These are phyloP conservation scores for Dione vanillae DNA, from an alignment of 2,888 invertebrate genomes.

Conservation along the genomic window DNA sequence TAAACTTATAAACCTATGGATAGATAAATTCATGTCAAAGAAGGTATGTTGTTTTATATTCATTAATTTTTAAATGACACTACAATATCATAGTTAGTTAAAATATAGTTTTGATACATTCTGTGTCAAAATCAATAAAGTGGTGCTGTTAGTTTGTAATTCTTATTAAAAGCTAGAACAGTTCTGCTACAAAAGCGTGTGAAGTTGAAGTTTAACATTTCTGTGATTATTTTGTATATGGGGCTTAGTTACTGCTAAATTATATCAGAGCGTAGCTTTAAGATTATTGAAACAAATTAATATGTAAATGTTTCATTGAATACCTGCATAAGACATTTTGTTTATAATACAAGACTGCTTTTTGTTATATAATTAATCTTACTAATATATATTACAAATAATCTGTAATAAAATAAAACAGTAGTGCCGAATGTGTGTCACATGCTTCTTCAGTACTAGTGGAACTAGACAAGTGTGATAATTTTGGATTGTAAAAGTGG, in stretches of 20 bases:
- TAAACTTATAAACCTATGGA: not conserved
- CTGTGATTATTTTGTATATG: conserved; percentile 3
- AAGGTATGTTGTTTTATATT: not conserved
- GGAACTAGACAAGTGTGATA: no score
- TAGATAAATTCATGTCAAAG: not conserved
- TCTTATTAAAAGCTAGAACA: not conserved
- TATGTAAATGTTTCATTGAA: not conserved
- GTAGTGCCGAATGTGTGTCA: no score
- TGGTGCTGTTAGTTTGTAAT: conserved; percentile 20
- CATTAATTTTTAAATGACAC: not conserved
- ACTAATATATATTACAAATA: no score
- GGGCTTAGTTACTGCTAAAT: conserved; percentile 1
- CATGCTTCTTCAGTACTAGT: no score
- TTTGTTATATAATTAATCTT: not conserved
- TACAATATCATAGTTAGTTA: not conserved
- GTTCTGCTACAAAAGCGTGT: not conserved
- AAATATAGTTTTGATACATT: conserved; percentile 9
- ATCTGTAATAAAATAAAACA: no score
- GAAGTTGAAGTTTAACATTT: not conserved
- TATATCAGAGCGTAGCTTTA: not conserved
- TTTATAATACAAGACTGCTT: not conserved
- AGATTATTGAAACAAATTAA: not conserved
- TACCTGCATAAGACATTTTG: not conserved
- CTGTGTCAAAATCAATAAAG: conserved; percentile 10
- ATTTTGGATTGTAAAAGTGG: no score